Base-by-base conservation (phyloP, 1,140 invertebrate genomes). In the Ganaspis sp. region DNA sequence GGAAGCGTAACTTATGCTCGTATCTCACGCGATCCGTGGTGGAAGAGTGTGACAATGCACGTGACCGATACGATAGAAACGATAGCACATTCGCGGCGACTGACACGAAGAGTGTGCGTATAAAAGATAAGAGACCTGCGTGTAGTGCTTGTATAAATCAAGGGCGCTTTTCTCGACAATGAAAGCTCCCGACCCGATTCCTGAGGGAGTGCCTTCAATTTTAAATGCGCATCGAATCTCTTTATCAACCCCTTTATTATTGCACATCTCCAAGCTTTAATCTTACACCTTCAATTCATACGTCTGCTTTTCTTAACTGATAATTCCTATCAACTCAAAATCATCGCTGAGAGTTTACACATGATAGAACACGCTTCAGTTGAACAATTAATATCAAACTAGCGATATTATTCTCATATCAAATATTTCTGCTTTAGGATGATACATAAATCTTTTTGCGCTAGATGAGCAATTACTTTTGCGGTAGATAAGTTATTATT, bases 21-120 rank as follows among this genome's bases (percentile, higher is more conserved):
- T 72, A 70, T 79, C 75, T 74, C 75, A 73, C 40, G 42, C 74
- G 45, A 23, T 79, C 23, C 53, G 74, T 79, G n/a, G 80, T 64
- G 37, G 17, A n/a, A 34, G 74, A 69, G 78, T 75, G 76, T 78
- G 75, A 83, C 58, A 81, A 75, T 40, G 76, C 78, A 75, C 72
- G 81, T 81, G 76, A 76, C 75, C 54, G 37, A n/a, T 15, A 34
- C 70, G 81, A 82, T 79, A 83, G 11, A 5, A 19, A 40, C 72
- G 82, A 83, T 83, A 83, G 80, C 81, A 81, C 81, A 83, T 79
- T 81, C 53, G 49, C 76, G 72, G 74, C 49, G 74, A 83, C 71
- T 45, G 53, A 72, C 75, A 42, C 72, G 73, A 73, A 73, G 49
- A 69, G 49, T 71, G 53, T 83, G 82, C 82, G 79, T 83, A 79